Conservation (phyloP, 2,797 vertebrate genomes). For the Rhincodon typus region DNA sequence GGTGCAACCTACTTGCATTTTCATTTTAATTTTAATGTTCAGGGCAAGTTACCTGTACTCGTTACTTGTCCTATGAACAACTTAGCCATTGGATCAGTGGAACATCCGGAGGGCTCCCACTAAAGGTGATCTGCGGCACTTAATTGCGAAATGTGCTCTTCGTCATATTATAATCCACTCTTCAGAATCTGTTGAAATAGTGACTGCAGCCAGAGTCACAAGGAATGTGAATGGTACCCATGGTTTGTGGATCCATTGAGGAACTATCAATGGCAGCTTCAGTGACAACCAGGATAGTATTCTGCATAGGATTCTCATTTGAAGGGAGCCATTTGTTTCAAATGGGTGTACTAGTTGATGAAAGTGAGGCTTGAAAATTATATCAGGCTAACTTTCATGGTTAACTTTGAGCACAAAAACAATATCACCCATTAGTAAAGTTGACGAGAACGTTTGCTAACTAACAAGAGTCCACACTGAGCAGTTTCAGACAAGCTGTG, state of each 20-base stretch:
- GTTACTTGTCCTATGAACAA: neutral
- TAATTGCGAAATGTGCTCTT: neutral
- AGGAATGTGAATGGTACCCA: neutral
- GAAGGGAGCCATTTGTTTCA: neutral
- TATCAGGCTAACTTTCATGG: neutral
- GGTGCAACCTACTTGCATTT: neutral
- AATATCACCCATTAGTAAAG: neutral
- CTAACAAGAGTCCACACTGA: neutral
- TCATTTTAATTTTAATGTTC: neutral
- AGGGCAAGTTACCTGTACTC: neutral
- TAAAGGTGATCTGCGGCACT: neutral
- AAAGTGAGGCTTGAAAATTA: neutral
- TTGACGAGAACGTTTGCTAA: neutral
- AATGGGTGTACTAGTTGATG: neutral
- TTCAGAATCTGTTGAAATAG: neutral
- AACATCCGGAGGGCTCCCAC: neutral
- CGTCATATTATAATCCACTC: neutral
- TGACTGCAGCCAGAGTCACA: neutral
- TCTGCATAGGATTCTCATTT: neutral
- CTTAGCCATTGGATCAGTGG: neutral
- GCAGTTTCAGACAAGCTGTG: neutral
- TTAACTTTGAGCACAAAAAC: neutral
- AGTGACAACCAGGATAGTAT: neutral
- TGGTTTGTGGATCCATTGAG: neutral
- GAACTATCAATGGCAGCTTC: neutral